Percentiles rank a stretch among this genome's conserved stretches.
phyloP scores from a whole-genome alignment of 2,113 vertebrate species.

The Sorex araneus region DNA sequence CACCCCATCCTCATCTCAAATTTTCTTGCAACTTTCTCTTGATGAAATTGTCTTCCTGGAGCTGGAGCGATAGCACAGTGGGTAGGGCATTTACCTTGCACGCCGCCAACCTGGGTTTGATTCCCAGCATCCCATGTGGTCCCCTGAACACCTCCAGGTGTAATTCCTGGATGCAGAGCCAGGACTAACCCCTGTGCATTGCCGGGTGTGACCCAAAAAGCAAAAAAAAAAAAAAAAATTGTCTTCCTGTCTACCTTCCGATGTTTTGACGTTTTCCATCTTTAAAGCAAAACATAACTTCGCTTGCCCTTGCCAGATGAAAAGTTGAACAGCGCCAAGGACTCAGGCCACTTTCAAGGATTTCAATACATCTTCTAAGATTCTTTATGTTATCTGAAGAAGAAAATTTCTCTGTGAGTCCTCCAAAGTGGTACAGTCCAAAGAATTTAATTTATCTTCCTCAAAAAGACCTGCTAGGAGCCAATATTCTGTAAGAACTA shows the following conservation, averaged over 20 bases:
- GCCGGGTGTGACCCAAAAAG: no score
- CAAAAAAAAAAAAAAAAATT: no score
- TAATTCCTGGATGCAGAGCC: no score
- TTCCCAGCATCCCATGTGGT: no score
- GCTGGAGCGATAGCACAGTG: no score
- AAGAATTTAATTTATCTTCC: not conserved
- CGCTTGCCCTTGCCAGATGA: slow-evolving; percentile 4
- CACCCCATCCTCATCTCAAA: not conserved
- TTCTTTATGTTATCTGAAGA: not conserved
- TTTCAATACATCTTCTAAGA: slow-evolving; percentile 25
- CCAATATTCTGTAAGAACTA: slow-evolving; percentile 50
- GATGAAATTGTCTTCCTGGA: not conserved
- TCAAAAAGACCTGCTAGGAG: not conserved
- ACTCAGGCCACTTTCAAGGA: not conserved
- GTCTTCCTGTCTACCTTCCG: not conserved
- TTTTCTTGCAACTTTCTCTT: not conserved
- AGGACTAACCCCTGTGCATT: no score
- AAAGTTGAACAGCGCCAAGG: not conserved
- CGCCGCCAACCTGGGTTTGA: no score
- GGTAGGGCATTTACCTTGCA: no score
- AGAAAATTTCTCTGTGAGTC: slow-evolving; percentile 28
- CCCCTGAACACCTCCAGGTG: no score
- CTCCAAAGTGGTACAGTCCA: slow-evolving; percentile 8
- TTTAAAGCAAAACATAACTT: slow-evolving; percentile 42
- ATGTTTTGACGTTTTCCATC: not conserved